phyloP scores from a whole-genome alignment of 2,888 invertebrate genomes.

The Idaea aversata region DNA sequence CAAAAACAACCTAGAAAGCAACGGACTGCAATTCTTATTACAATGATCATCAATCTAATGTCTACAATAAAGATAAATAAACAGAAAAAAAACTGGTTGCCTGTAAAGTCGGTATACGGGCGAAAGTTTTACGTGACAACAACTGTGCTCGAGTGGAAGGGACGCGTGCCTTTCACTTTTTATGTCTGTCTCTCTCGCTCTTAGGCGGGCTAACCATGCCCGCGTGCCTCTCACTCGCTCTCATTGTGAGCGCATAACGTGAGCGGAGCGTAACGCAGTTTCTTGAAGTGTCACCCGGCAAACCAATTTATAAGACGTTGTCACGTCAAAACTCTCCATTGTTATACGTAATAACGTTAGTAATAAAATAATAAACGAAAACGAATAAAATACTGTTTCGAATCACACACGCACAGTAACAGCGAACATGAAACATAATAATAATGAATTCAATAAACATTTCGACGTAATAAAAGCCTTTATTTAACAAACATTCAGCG shows the following conservation, averaged over 20 bases:
- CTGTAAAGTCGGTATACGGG: too few species aligned
- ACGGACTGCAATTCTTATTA: not conserved
- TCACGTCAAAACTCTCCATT: not conserved
- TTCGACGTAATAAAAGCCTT: not conserved
- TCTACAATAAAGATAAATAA: not conserved
- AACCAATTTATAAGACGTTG: too few species aligned
- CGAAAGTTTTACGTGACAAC: too few species aligned
- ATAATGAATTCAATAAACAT: not conserved
- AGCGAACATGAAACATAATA: not conserved
- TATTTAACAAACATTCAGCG: not conserved
- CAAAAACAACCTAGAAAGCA: not conserved
- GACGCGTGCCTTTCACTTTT: too few species aligned
- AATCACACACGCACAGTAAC: not conserved
- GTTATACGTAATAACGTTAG: not conserved
- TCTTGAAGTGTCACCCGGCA: too few species aligned
- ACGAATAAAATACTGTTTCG: slow-evolving; percentile 1
- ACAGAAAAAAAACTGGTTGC: too few species aligned
- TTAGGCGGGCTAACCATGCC: too few species aligned
- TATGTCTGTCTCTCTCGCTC: too few species aligned
- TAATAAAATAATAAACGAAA: not conserved
- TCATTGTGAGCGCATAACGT: too few species aligned
- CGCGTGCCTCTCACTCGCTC: too few species aligned
- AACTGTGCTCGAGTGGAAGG: too few species aligned
- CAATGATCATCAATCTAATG: not conserved
- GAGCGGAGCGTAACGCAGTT: too few species aligned